Evolutionary conservation across 92 coral and sea anemone genomes (phyloP).

Genomic region (Palythoa grandis): DNA sequence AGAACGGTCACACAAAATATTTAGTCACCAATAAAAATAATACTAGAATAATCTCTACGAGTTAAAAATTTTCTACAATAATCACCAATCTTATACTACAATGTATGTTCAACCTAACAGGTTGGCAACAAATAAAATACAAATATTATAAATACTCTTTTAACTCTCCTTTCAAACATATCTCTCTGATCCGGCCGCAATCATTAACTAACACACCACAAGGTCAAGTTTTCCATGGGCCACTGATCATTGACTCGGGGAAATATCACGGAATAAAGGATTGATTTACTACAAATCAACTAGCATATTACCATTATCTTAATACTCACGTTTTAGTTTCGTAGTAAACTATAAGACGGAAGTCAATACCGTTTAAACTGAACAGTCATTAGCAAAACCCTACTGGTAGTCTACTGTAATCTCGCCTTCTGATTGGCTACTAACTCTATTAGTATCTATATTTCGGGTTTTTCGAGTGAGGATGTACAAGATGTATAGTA

Average conservation of each 20-base stretch:
- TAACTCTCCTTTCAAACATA: background rate
- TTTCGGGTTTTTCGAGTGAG: too few species aligned
- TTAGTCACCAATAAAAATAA: background rate
- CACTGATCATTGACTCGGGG: background rate
- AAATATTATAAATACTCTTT: background rate
- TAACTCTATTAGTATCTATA: too few species aligned
- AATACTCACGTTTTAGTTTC: too few species aligned
- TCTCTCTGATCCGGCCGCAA: background rate
- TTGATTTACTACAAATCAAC: background rate
- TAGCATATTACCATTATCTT: background rate
- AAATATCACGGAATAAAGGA: background rate
- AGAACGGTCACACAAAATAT: background rate
- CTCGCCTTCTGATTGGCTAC: too few species aligned
- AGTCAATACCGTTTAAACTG: too few species aligned
- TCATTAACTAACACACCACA: background rate
- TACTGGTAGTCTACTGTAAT: too few species aligned
- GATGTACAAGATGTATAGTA: too few species aligned
- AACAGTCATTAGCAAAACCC: too few species aligned
- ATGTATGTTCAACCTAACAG: background rate
- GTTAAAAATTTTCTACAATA: constrained; percentile 12
- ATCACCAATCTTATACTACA: background rate
- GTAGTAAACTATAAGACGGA: too few species aligned
- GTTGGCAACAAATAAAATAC: constrained; percentile 1
- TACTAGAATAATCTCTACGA: background rate
- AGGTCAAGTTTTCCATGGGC: background rate